Evolutionary conservation across 2,113 vertebrate species (phyloP), one percentile per base, ranked within the genome.

Genomic region (Mus spicilegus): DNA sequence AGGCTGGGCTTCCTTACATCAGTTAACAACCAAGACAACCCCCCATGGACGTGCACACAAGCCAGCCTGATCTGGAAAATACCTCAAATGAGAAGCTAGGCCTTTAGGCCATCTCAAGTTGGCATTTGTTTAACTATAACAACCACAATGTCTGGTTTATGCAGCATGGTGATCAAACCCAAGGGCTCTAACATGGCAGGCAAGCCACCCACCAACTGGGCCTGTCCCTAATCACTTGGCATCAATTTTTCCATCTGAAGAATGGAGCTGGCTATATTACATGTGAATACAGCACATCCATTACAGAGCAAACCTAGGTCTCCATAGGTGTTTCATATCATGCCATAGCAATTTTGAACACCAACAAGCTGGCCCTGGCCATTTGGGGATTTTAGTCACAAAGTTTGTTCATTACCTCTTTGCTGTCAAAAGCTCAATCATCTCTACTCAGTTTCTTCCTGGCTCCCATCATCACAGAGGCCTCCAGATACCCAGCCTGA

Each of bases 361-460:
- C 42, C 69, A 17, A 6, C 10, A 19, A 17, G 3, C 4, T 16
- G 39, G 30, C 14, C 26, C 1, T 13, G 10, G 19, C 20, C 30
- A 0, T 46, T 5, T 39, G 16, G 36, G 7, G 24, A 2, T 39
- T 76, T 77, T 94, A 39, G 36, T 33, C 11, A 0, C 20, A 36
- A 73, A 28, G 0, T 11, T 14, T 5, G 0, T 28, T 11, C 1
- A 8, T 13, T 7, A 26, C 24, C 16, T 46, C 33, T 17, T 0
- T 2, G 1, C 1, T 0, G 20, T 28, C 46, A 1, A 70, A 42
- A 7, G 28, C 9, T 36, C 81, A 22, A 1, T 28, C 12, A 0
- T 67, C 30, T 28, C 76, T 89, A 39, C 22, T 30, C 33, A 1
- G 16, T 24, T 11, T 3, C 19, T 28, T 75, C 63, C 65, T 75